These are phyloP conservation scores for Neocrepidodera transversa DNA, from an alignment of 2,888 invertebrate species.

Conservation along the genomic window DNA sequence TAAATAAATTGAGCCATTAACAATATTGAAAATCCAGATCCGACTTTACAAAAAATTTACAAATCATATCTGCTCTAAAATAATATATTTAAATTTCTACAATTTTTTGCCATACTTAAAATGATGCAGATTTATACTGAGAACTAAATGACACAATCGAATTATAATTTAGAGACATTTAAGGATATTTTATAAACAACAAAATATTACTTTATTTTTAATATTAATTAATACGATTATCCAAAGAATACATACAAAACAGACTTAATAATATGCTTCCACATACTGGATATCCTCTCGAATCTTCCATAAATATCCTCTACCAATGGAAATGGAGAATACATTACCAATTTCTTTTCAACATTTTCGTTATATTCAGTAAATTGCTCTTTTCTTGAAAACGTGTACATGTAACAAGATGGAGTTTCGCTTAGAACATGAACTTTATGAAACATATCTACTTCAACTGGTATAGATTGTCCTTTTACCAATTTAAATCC, in stretches of 20 bases:
- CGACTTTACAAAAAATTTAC: no score
- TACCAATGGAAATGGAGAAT: slow-evolving; percentile 51
- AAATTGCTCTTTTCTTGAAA: slow-evolving; percentile 66
- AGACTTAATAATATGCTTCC: slow-evolving; percentile 44
- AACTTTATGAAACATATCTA: slow-evolving; percentile 72
- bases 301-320: slow-evolving; percentile 45
- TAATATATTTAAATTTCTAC: no score
- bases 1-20: no score
- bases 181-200: no score
- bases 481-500: slow-evolving; percentile 56
- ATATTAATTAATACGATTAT: no score
- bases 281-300: slow-evolving; percentile 43
- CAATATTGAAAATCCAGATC: no score
- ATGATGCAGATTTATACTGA: no score
- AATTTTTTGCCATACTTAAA: no score
- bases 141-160: no score
- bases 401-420: slow-evolving; percentile 82
- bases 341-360: slow-evolving; percentile 32
- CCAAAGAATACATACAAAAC: slow-evolving; percentile 36
- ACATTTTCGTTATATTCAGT: slow-evolving; percentile 20
- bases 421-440: slow-evolving; percentile 71
- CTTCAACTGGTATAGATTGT: slow-evolving; percentile 60
- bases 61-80: no score
- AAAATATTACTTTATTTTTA: no score
- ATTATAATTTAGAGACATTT: no score